Evolutionary conservation across 2,888 invertebrate species (phyloP), one percentile per base, ranked within the genome.

Genomic region (Chydorus sphaericus): DNA sequence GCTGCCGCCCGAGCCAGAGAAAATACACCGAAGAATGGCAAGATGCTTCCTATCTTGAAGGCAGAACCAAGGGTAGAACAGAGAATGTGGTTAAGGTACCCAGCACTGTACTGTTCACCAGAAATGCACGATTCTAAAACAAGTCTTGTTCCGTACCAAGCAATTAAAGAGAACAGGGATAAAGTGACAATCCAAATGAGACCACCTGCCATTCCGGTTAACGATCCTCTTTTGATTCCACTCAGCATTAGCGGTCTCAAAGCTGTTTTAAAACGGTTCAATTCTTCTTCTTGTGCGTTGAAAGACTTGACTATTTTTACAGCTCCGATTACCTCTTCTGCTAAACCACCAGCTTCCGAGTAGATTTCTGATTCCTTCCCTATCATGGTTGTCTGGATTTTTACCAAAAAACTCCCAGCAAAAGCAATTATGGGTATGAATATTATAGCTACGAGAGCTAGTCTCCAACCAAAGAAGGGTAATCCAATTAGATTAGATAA

Each of bases 61-160:
- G 85, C 83, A 0, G 84, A 85, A 70, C 81, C 79, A 30, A 86
- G 73, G 0, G 86, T 78, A 55, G 83, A 81, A 70, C 89, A 88
- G 70, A 89, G 83, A 31, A 84, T 62, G 44, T 62, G 59, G 49
- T 62, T 56, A 20, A 63, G 37, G 56, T 63, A 63, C 1, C 58
- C 18, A 0, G 49, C 28, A 28, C 26, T 23, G 1, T 23, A 26
- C 14, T 63, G 62, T 1, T 58, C 26, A 1, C 55, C 60, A 49
- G 59, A 59, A 1, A 60, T 61, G n/a, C 58, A 56, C 6, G 60
- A 59, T 11, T 57, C 28, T 4, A 63, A 54, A 23, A 62, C 66
- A 20, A 75, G 68, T 59, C 67, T 65, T 7, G 71, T 80, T 1
- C 89, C 89, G 66, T 85, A 89, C 85, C 86, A 89, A 68, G 89